Evolutionary conservation across 2,113 vertebrate genomes (phyloP), one percentile per base, ranked within the genome.

Genomic region (Carollia perspicillata): DNA sequence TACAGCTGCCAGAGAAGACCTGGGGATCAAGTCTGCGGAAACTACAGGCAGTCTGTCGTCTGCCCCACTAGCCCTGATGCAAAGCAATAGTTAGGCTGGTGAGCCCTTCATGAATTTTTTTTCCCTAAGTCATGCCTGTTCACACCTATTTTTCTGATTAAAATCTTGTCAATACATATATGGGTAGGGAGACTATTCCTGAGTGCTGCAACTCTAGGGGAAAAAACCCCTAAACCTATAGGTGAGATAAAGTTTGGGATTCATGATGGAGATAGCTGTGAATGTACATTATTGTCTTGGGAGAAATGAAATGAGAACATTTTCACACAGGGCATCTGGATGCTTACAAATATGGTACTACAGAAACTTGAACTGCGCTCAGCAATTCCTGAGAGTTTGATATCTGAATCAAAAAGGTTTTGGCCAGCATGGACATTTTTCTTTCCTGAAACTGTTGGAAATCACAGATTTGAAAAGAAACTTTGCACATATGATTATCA

Each of bases 401-500:
- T 26, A 58, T 95, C 69, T 92, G 90, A 95, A 95, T 96, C 84
- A 97, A 96, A 95, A 95, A 47, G 11, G 23, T 92, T 92, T 92
- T 68, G 75, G 66, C 66, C 66, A 95, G 71, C 33, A 68, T 95
- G n/a, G 69, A 72, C 78, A 84, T 77, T 77, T 84, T 51, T 7
- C 47, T 93, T 90, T 28, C 23, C 22, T 26, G 33, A 49, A 75
- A 77, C 93, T 95, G 69, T 93, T 63, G 80, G 51, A 96, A 91
- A 35, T 74, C 23, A 55, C 47, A 90, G 84, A 84, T 96, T 92
- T 96, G 86, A 96, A 93, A 88, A 95, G 93, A 79, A 94, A 96
- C 87, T 92, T 96, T 58, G 96, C 40, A 85, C 22, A 77, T 89
- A 55, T 92, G 92, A 93, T 88, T 88, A 96, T 80, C 80, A 87